Conservation (phyloP, 2,113 vertebrate genomes). For the Uria aalge region DNA sequence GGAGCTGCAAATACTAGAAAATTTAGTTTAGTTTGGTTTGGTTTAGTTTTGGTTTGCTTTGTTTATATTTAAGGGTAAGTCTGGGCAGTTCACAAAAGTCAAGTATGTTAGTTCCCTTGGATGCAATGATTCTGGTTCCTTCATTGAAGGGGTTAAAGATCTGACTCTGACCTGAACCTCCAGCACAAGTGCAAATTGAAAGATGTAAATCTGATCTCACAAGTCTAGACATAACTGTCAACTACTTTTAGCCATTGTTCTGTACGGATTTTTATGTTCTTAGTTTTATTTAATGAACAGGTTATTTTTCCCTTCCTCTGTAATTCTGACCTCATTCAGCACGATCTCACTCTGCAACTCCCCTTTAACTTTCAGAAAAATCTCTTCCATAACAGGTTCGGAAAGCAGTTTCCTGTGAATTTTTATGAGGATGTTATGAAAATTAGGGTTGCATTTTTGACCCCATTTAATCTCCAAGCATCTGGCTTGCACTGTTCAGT, state of each 20-base stretch:
- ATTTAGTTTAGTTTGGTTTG: background rate
- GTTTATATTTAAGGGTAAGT: background rate
- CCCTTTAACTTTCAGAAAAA: background rate
- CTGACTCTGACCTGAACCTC: background rate
- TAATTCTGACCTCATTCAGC: background rate
- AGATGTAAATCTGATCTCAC: conserved; percentile 19
- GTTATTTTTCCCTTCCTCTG: background rate
- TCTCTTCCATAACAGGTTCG: conserved; percentile 37
- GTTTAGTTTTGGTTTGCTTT: background rate
- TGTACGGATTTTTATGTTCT: background rate
- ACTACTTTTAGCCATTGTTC: background rate
- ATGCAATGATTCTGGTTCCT: background rate
- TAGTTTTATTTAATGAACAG: conserved; percentile 1
- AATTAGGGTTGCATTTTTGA: conserved; percentile 58
- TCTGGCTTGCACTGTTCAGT: conserved; percentile 61
- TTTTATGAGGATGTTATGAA: conserved; percentile 62
- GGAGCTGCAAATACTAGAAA: background rate
- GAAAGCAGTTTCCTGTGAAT: conserved; percentile 59
- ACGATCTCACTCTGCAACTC: background rate
- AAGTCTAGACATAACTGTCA: conserved; percentile 5
- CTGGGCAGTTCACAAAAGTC: background rate
- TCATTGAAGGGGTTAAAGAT: background rate
- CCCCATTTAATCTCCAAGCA: conserved; percentile 67
- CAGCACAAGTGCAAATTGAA: background rate
- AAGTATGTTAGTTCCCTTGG: background rate